A percentile compares a stretch with the other conserved stretches of the same genome.
phyloP scores from a whole-genome alignment of 2,888 invertebrate genomes.

The Isoperla grammatica region DNA sequence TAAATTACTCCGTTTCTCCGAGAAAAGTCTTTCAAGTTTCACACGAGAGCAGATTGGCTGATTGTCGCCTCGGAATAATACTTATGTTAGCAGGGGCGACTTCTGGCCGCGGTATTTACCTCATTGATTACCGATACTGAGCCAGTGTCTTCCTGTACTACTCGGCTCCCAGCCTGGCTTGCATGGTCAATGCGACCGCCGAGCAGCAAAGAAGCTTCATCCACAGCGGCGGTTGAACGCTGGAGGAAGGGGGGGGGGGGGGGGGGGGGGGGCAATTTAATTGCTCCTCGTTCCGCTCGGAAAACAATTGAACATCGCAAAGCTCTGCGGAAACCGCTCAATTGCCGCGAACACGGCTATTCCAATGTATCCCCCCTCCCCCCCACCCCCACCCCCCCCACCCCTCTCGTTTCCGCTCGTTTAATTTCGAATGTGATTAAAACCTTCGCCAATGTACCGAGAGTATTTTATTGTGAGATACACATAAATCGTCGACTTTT shows the following conservation, averaged over 20 bases:
- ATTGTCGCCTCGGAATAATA: neutral
- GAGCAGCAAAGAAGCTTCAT: constrained; percentile 5
- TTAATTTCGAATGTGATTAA: neutral
- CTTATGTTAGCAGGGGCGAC: neutral
- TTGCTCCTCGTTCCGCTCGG: constrained; percentile 4
- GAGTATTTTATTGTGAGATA: constrained; percentile 4
- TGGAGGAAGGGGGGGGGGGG: neutral
- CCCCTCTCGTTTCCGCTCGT: neutral
- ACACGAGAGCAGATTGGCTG: neutral
- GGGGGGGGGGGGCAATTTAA: neutral
- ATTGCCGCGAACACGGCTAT: constrained; percentile 3
- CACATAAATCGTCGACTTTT: constrained; percentile 8
- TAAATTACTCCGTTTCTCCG: too few species aligned
- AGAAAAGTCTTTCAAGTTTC: too few species aligned
- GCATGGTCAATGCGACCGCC: neutral
- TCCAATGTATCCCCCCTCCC: neutral
- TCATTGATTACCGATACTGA: constrained; percentile 20
- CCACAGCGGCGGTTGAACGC: neutral
- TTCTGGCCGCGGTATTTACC: constrained; percentile 4
- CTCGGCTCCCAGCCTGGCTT: neutral
- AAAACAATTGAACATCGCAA: constrained; percentile 10
- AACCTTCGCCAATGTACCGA: too few species aligned
- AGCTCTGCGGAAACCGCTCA: constrained; percentile 13
- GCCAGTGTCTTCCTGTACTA: constrained; percentile 4
- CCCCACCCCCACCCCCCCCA: neutral